Evolutionary conservation across 2,888 invertebrate species (phyloP).

Genomic region (Gastracanthus pulcherrimus): DNA sequence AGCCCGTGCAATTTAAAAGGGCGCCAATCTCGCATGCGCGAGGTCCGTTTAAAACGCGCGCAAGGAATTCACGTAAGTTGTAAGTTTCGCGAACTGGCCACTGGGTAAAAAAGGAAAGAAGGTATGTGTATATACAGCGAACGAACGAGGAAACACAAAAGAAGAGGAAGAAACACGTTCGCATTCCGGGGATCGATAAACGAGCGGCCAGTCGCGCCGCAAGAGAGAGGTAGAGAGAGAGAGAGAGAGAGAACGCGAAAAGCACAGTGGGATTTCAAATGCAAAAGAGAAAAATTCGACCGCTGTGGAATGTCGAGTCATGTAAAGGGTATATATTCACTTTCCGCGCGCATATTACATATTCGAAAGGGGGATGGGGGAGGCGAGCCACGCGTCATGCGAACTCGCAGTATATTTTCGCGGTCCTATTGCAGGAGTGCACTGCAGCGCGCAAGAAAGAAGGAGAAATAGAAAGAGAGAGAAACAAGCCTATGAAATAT

Average conservation of each 20-base stretch:
- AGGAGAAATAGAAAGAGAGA: constrained; percentile 2
- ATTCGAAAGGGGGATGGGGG: constrained; percentile 25
- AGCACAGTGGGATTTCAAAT: constrained; percentile 29
- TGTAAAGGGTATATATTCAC: constrained; percentile 50
- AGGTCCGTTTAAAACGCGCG: neutral
- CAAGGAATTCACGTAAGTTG: neutral
- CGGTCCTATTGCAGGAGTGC: constrained; percentile 14
- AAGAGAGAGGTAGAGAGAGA: neutral
- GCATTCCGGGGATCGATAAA: neutral
- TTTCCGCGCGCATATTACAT: constrained; percentile 41
- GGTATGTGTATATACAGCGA: no score
- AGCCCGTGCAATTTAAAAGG: constrained; percentile 8
- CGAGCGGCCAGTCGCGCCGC: neutral
- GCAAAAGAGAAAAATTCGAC: constrained; percentile 35
- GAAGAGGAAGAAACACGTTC: no score
- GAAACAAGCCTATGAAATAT: constrained; percentile 43
- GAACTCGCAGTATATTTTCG: constrained; percentile 48
- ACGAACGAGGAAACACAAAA: neutral
- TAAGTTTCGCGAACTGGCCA: constrained; percentile 1
- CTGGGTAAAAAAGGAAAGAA: no score
- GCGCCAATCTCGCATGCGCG: neutral
- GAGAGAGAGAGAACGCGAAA: neutral
- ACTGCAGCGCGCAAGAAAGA: neutral
- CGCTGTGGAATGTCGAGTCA: constrained; percentile 31
- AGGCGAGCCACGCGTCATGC: constrained; percentile 26